These are phyloP conservation scores for Pampusana beccarii DNA, from an alignment of 2,113 vertebrate genomes.

Conservation along the genomic window DNA sequence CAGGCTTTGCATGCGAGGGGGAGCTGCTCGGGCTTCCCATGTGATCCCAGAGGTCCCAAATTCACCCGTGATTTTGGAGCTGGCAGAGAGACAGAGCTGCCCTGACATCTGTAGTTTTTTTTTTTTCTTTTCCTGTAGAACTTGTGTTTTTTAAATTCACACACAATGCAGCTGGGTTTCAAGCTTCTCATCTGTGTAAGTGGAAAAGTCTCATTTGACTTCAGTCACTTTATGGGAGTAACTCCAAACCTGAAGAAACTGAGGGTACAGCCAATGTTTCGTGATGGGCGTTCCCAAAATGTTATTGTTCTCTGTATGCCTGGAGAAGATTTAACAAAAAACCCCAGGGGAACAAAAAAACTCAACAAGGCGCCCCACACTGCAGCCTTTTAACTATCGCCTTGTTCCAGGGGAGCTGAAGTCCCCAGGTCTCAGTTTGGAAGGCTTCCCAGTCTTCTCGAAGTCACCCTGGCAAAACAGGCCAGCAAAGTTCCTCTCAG, in stretches of 20 bases:
- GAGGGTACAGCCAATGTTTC: not conserved
- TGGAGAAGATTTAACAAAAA: not conserved
- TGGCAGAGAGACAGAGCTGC: not conserved
- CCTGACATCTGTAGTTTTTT: not conserved
- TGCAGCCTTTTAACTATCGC: not conserved
- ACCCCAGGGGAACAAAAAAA: not conserved
- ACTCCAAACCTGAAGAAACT: not conserved
- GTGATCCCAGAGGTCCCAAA: fast-evolving
- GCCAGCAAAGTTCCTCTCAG: not conserved
- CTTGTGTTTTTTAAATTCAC: not conserved
- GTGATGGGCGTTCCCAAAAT: not conserved
- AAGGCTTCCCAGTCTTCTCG: not conserved
- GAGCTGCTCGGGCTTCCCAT: not conserved
- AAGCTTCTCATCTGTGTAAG: not conserved
- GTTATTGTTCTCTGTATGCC: not conserved
- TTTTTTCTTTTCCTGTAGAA: not conserved
- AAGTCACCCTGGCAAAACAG: not conserved
- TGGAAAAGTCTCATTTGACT: not conserved
- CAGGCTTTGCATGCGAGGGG: not conserved
- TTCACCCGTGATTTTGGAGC: not conserved
- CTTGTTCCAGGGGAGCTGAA: not conserved
- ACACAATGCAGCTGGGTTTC: fast-evolving
- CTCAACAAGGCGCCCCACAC: not conserved
- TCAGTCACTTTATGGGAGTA: not conserved
- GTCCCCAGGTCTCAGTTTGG: not conserved